Evolutionary conservation across 2,113 vertebrate species (phyloP), one percentile per base, ranked within the genome.

Genomic region (Ctenomys sociabilis): DNA sequence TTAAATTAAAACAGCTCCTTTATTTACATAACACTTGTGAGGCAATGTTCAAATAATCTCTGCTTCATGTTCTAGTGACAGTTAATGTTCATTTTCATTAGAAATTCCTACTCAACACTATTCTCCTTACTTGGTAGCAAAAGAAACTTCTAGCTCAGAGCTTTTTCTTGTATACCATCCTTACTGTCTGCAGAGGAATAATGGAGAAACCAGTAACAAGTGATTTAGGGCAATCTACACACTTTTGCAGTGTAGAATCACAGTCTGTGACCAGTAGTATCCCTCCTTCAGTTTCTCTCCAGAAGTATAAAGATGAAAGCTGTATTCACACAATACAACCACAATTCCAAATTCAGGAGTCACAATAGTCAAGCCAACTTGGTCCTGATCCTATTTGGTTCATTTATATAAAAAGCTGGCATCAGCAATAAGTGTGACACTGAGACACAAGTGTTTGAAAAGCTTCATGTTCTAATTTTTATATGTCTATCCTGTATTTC

Each of bases 81-180:
- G 97, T 96, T 95, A 96, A 86, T 26, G 1, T 93, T 91, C 45
- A 86, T 12, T 57, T 96, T 97, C 26, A 85, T 98, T 32, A 97
- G 52, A 88, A 99, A 99, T 66, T 99, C 99, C 96, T 98, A 98
- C 90, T 94, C 97, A 35, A 0, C 28, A 70, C 94, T 94, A 88
- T 64, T 95, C 77, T 22, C 4, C 99, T 70, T 94, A 96, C 90
- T 95, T 99, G 97, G 97, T 93, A 95, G 45, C 94, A 17, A 97
- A 95, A 93, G 93, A 95, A 87, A 90, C 95, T 95, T 95, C 98
- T 88, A 7, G 0, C 40, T 96, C 99, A 70, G 93, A 97, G 24
- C 90, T 99, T 99, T 98, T 97, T 98, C 99, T 93, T 99, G 99
- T n/a, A 99, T 98, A 77, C 93, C 52, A 54, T 54, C 13, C 54